A percentile compares a stretch with the other conserved stretches of the same genome.
Evolutionary conservation across 2,888 invertebrate species (phyloP).

Genomic region (Clistopyga incitator): DNA sequence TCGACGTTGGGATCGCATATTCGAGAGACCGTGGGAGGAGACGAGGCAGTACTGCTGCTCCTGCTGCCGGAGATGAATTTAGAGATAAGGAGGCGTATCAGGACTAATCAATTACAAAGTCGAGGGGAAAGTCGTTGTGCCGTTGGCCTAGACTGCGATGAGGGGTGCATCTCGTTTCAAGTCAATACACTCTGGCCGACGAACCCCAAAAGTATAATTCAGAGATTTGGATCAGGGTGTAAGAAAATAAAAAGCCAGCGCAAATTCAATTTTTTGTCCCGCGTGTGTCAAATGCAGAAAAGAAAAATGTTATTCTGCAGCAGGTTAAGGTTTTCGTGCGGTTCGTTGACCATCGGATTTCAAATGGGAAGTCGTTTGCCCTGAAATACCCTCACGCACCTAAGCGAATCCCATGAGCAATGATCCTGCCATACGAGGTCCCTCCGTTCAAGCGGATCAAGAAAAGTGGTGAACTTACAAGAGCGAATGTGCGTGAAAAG

Average conservation of each 20-base stretch:
- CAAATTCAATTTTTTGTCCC: conserved; percentile 50
- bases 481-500: conserved; percentile 27
- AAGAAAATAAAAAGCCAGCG: conserved; percentile 51
- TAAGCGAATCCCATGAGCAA: conserved; percentile 70
- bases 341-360: not conserved
- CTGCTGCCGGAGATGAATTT: conserved; percentile 78
- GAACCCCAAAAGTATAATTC: conserved; percentile 50
- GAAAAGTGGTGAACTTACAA: conserved; percentile 1
- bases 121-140: conserved; percentile 73
- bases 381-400: conserved; percentile 71
- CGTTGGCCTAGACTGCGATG: conserved; percentile 60
- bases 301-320: conserved; percentile 15
- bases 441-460: not conserved
- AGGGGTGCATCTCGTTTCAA: conserved; percentile 67
- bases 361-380: conserved; percentile 72
- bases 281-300: conserved; percentile 11
- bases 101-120: conserved; percentile 83
- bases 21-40: conserved; percentile 63
- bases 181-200: conserved; percentile 57
- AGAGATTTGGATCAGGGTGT: conserved; percentile 38
- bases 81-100: conserved; percentile 83
- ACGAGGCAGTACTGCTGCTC: conserved; percentile 50
- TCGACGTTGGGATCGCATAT: conserved; percentile 48
- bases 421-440: conserved; percentile 14
- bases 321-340: not conserved